phyloP scores from a whole-genome alignment of 2,888 invertebrate genomes.

The Drosophila dives region DNA sequence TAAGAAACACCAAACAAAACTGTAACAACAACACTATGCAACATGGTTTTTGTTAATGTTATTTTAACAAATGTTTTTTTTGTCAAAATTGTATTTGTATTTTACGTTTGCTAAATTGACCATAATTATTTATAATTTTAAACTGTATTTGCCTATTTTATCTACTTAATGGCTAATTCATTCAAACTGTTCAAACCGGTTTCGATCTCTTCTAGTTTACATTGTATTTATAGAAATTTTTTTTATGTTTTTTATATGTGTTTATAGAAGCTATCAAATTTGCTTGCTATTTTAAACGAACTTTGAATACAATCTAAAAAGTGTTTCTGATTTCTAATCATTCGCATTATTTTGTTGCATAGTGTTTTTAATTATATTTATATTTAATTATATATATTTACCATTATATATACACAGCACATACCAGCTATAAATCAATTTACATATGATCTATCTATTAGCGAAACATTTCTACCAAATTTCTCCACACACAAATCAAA shows the following conservation, averaged over 20 bases:
- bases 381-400: constrained; percentile 1
- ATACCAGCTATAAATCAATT: constrained; percentile 37
- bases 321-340: background rate
- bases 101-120: background rate
- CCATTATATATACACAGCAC: constrained; percentile 30
- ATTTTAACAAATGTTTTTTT: background rate
- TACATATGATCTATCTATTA: constrained; percentile 43
- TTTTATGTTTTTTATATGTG: background rate
- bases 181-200: background rate
- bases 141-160: background rate
- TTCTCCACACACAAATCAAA: constrained; percentile 20
- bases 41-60: constrained; percentile 7
- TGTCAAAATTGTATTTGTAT: background rate
- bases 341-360: constrained; percentile 36
- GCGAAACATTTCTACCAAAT: constrained; percentile 35
- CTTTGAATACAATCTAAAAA: background rate
- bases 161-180: background rate
- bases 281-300: background rate
- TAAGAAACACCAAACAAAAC: background rate
- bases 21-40: constrained; percentile 43
- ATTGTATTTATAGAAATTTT: background rate
- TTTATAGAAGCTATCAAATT: background rate
- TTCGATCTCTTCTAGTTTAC: constrained; percentile 19
- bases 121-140: background rate
- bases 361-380: constrained; percentile 28